phyloP scores from a whole-genome alignment of 2,113 vertebrate genomes.

The Sardina pilchardus region DNA sequence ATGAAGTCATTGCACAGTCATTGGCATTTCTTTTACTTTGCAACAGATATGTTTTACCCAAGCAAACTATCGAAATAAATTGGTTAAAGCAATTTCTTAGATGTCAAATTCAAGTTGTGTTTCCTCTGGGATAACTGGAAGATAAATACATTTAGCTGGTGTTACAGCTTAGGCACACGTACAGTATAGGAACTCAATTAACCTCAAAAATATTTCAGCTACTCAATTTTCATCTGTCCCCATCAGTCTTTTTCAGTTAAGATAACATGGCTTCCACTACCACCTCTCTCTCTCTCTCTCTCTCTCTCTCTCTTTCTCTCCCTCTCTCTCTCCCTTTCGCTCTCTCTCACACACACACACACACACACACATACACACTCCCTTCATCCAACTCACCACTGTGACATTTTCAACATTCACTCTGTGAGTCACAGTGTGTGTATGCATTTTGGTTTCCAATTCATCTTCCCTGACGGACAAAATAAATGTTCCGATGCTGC shows the following conservation, averaged over 20 bases:
- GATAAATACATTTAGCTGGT: neutral
- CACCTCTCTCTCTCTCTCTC: neutral
- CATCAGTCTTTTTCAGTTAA: neutral
- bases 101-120: neutral
- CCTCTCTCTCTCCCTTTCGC: neutral
- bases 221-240: neutral
- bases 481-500: slow-evolving; percentile 3
- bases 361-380: neutral
- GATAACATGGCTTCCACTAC: no score
- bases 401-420: neutral
- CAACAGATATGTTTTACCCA: no score
- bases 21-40: neutral
- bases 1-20: neutral
- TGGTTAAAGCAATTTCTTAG: neutral
- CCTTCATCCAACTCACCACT: neutral
- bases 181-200: neutral
- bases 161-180: neutral
- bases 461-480: neutral
- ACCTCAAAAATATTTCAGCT: neutral
- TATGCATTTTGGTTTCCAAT: neutral
- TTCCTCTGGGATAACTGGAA: neutral
- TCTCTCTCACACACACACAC: neutral
- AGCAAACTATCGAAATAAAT: no score
- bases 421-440: neutral
- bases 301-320: neutral